These are phyloP conservation scores for Hedya salicella DNA, from an alignment of 2,888 invertebrate genomes.

Conservation along the genomic window DNA sequence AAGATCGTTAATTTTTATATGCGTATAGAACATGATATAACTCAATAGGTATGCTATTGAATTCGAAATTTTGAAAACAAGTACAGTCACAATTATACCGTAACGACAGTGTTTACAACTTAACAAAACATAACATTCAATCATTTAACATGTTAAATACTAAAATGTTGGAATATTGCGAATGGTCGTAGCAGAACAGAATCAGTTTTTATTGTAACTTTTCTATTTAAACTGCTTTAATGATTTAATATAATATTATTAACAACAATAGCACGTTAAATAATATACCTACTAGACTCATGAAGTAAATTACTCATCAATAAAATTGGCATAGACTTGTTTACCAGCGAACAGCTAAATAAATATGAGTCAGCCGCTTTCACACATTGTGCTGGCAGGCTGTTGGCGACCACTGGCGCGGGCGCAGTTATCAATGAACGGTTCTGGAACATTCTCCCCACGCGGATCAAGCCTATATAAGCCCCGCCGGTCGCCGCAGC, in stretches of 20 bases:
- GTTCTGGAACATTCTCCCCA: constrained; percentile 74
- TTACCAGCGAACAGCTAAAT: constrained; percentile 15
- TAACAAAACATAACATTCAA: too few relatives aligned
- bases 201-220: too few relatives aligned
- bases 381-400: constrained; percentile 45
- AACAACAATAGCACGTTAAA: background rate
- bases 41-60: too few relatives aligned
- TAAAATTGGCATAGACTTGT: constrained; percentile 8
- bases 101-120: too few relatives aligned
- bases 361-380: constrained; percentile 31
- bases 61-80: too few relatives aligned
- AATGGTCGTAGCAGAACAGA: too few relatives aligned
- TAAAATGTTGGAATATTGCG: too few relatives aligned
- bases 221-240: too few relatives aligned
- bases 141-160: too few relatives aligned
- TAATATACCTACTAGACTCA: constrained; percentile 4
- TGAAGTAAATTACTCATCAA: constrained; percentile 24
- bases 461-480: constrained; percentile 75
- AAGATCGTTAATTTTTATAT: too few relatives aligned
- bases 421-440: constrained; percentile 68
- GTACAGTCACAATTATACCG: too few relatives aligned
- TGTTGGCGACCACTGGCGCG: constrained; percentile 72
- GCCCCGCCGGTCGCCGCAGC: constrained; percentile 51
- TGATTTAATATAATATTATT: background rate
- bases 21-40: too few relatives aligned